These are phyloP conservation scores for Liopterus haemorrhoidalis DNA, from an alignment of 2,888 invertebrate genomes.

Conservation along the genomic window DNA sequence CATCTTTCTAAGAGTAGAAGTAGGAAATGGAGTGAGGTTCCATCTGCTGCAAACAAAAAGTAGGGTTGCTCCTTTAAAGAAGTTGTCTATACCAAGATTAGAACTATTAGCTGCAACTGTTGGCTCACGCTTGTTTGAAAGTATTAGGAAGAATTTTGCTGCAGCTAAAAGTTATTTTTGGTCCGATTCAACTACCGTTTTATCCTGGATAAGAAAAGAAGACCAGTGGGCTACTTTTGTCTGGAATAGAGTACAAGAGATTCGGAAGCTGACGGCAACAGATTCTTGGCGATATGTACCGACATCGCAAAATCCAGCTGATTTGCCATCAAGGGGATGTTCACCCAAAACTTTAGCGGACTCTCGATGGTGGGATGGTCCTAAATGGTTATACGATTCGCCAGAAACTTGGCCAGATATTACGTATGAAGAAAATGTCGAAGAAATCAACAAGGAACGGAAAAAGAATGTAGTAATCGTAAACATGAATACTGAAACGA, in stretches of 20 bases:
- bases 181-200: constrained; percentile 32
- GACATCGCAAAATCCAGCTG: constrained; percentile 35
- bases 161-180: constrained; percentile 27
- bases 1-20: constrained; percentile 28
- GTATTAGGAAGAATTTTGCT: constrained; percentile 20
- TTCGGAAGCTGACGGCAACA: constrained; percentile 22
- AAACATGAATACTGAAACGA: constrained; percentile 4
- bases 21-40: constrained; percentile 27
- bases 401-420: constrained; percentile 30
- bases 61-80: constrained; percentile 34
- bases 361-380: too few species aligned
- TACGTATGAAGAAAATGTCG: too few species aligned
- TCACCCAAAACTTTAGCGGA: constrained; percentile 20
- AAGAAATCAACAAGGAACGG: constrained; percentile 15
- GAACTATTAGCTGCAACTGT: constrained; percentile 36
- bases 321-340: constrained; percentile 36
- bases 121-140: constrained; percentile 27
- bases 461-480: constrained; percentile 13
- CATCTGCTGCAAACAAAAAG: constrained; percentile 32
- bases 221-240: constrained; percentile 31
- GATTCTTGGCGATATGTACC: constrained; percentile 34
- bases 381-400: constrained; percentile 32
- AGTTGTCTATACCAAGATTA: constrained; percentile 35
- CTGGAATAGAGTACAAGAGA: too few species aligned
- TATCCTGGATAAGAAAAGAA: constrained; percentile 31